Evolutionary conservation across 2,113 vertebrate species (phyloP), one percentile per base, ranked within the genome.

Genomic region (Oriolus oriolus): DNA sequence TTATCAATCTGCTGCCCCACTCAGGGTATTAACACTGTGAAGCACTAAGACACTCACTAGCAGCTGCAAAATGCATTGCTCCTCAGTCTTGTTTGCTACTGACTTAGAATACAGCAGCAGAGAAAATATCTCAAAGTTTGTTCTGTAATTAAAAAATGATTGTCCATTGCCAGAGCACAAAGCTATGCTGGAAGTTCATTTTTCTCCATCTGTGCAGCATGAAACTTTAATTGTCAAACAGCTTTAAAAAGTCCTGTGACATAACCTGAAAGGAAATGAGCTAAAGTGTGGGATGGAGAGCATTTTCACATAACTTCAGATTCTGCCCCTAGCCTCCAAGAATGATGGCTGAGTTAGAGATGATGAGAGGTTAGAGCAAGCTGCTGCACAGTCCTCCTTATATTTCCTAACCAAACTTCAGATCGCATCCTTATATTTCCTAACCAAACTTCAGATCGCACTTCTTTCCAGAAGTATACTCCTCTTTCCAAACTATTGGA

Each of bases 181-280:
- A 87, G 39, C 61, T 91, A 23, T 57, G 54, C 49, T 79, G 50
- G 33, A 71, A 84, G 44, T 85, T 91, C 44, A 65, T 91, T 94
- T 89, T 96, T 94, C 74, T 93, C 65, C 73, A 91, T 69, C 87
- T 95, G 78, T 87, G 57, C 82, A 68, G 47, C 49, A 68, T 87
- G n/a, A 92, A 91, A 89, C 45, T 89, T 95, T 88, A 95, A 89
- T 91, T 82, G 66, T 54, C 49, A 89, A 94, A 68, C 65, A 35
- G 75, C 35, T 89, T 90, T 89, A 2, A 30, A 52, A 93, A 56
- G 81, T 63, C 89, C 80, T 85, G 19, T 66, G 68, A 22, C 65
- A 91, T 68, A 95, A 91, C 87, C 77, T 94, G 69, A 81, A 91
- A 87, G 52, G n/a, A 91, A 91, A 87, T 60, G 41, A 70, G n/a